These are phyloP conservation scores for Rhinolophus sinicus DNA, from an alignment of 2,113 vertebrate genomes.

Conservation along the genomic window DNA sequence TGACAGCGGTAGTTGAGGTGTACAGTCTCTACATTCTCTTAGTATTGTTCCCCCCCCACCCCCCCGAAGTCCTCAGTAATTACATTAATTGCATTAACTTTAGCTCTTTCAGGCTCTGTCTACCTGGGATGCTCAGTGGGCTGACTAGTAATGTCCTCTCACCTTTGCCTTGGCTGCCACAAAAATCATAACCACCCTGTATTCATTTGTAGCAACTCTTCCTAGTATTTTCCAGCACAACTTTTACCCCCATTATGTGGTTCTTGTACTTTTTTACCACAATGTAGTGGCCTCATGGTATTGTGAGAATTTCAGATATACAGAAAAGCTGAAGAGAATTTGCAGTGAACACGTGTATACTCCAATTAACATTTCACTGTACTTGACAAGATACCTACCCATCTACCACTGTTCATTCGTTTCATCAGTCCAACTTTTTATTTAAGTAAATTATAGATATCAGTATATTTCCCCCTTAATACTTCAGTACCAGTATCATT, in stretches of 20 bases:
- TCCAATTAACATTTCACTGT: background rate
- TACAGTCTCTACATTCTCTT: background rate
- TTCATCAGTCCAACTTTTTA: background rate
- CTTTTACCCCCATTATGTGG: background rate
- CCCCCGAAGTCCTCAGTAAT: background rate
- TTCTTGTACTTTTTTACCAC: background rate
- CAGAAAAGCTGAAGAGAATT: background rate
- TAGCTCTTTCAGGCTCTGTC: background rate
- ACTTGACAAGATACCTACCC: background rate
- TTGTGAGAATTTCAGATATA: constrained; percentile 12
- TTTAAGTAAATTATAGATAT: background rate
- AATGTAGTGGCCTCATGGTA: background rate
- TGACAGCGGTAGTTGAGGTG: background rate
- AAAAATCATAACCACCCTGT: background rate
- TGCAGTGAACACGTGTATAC: background rate
- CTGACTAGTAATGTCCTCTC: background rate
- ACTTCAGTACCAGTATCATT: background rate
- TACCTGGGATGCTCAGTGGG: background rate
- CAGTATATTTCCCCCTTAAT: background rate
- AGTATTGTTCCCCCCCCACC: background rate
- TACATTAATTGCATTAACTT: background rate
- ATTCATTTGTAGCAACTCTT: background rate
- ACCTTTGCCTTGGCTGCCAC: background rate
- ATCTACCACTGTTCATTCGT: background rate
- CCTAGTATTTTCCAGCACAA: background rate